Base-by-base conservation (phyloP, 2,113 vertebrate species). In the Myiozetetes cayanensis region DNA sequence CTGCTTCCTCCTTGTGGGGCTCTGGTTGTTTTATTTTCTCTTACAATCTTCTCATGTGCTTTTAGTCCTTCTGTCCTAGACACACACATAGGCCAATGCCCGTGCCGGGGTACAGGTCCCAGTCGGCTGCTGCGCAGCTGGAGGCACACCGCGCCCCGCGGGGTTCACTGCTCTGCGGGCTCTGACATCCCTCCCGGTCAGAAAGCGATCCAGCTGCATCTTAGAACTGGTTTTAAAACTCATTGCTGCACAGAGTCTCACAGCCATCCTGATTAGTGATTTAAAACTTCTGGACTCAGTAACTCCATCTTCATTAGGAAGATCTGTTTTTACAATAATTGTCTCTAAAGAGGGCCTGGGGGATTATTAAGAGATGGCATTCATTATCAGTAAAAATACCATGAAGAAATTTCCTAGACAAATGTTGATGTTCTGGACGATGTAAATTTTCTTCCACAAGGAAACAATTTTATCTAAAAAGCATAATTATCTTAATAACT, bases 251-350 rank as follows among this genome's bases (percentile, higher is more conserved):
- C 4, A 4, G 78, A 94, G 68, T 67, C 85, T 96, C 49, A 75
- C 65, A 46, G 79, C 85, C 49, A 43, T 94, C 88, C 68, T 89
- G 88, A 82, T 86, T 39, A 94, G 83, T 87, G 93, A 90, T 92
- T 95, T 94, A 73, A 94, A 94, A 94, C 73, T 97, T 95, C 83
- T 95, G 94, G 86, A 92, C 46, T 84, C 59, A 24, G 85, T 92
- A 92, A 93, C 76, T 95, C 83, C 47, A 33, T 93, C 94, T 95
- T 96, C 93, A 94, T 96, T 96, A 89, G 80, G 56, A 96, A 90
- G 86, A 88, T 90, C 76, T 93, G 88, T 61, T 96, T 96, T 94
- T 90, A 37, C 78, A 90, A 81, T 95, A 90, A 94, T 96, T 70
- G 85, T 79, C 80, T 93, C 86, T 87, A 76, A 96, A 96, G 92